Evolutionary conservation across 2,888 invertebrate genomes (phyloP).

Genomic region (Andrena flavipes): DNA sequence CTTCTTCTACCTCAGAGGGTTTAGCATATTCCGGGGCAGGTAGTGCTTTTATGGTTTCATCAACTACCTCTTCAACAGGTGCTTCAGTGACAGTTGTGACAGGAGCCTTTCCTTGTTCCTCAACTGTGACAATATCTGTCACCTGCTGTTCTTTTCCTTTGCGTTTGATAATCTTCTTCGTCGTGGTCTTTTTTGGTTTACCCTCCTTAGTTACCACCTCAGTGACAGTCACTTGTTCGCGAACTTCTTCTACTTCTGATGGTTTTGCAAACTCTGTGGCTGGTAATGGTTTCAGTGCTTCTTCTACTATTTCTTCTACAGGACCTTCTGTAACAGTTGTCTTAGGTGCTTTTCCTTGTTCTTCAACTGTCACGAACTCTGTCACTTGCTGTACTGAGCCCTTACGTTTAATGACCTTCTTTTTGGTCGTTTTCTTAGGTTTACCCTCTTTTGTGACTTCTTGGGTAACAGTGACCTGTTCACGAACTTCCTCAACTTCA

Average conservation of each 20-base stretch:
- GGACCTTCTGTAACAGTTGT: slow-evolving; percentile 82
- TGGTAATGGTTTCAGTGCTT: slow-evolving; percentile 63
- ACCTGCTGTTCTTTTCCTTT: slow-evolving; percentile 76
- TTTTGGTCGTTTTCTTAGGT: slow-evolving; percentile 71
- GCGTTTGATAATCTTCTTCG: slow-evolving; percentile 78
- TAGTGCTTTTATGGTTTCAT: slow-evolving; percentile 68
- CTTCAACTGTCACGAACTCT: slow-evolving; percentile 75
- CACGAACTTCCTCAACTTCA: slow-evolving; percentile 71
- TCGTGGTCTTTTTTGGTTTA: slow-evolving; percentile 72
- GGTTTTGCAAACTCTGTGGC: slow-evolving; percentile 62
- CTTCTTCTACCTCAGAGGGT: slow-evolving; percentile 76
- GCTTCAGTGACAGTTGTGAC: slow-evolving; percentile 65
- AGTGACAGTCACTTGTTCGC: slow-evolving; percentile 40
- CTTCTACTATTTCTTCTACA: slow-evolving; percentile 62
- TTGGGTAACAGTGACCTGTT: slow-evolving; percentile 69
- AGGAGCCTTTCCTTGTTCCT: slow-evolving; percentile 72
- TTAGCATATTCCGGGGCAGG: slow-evolving; percentile 83
- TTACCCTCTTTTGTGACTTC: slow-evolving; percentile 70
- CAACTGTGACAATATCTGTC: slow-evolving; percentile 70
- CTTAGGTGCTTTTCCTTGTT: slow-evolving; percentile 70
- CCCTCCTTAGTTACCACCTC: slow-evolving; percentile 75
- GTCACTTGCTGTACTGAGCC: slow-evolving; percentile 69
- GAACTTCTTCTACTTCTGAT: slow-evolving; percentile 15
- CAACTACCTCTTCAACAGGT: slow-evolving; percentile 77
- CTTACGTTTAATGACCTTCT: slow-evolving; percentile 40